These are phyloP conservation scores for Pasiphila rectangulata DNA, from an alignment of 2,888 invertebrate genomes.

Conservation along the genomic window DNA sequence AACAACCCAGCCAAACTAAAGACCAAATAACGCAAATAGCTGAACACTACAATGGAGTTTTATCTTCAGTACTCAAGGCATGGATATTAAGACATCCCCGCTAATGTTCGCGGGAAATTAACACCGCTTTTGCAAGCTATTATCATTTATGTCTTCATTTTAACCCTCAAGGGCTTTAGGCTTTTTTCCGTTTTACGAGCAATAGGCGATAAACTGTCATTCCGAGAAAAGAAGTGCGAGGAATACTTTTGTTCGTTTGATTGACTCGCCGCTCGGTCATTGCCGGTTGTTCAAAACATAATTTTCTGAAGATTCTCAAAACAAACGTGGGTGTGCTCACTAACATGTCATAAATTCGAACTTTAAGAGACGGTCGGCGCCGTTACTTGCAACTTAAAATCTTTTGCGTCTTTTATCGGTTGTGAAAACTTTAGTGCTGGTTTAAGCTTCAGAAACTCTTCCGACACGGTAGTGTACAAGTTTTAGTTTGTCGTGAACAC, in stretches of 20 bases:
- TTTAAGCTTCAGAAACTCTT: conserved; percentile 24
- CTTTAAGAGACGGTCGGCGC: conserved; percentile 45
- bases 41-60: conserved; percentile 52
- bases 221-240: conserved; percentile 18
- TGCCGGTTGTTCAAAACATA: conserved; percentile 32
- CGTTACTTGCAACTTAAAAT: conserved; percentile 45
- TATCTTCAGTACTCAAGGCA: conserved; percentile 49
- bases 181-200: conserved; percentile 46
- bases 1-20: conserved; percentile 44
- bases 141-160: conserved; percentile 66
- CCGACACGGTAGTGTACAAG: conserved; percentile 14
- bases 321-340: conserved; percentile 44
- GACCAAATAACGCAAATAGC: conserved; percentile 59
- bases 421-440: conserved; percentile 48
- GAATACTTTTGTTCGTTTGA: conserved; percentile 24
- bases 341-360: conserved; percentile 52
- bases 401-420: conserved; percentile 50
- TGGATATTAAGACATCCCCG: conserved; percentile 54
- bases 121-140: conserved; percentile 57
- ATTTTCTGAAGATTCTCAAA: conserved; percentile 25
- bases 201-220: conserved; percentile 31
- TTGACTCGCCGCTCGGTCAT: conserved; percentile 25
- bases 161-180: conserved; percentile 43
- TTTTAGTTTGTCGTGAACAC: conserved; percentile 28
- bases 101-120: conserved; percentile 65